A percentile compares a stretch with the other conserved stretches of the same genome.
Conservation (phyloP, 2,797 vertebrate genomes). For the Propithecus deckenii region DNA sequence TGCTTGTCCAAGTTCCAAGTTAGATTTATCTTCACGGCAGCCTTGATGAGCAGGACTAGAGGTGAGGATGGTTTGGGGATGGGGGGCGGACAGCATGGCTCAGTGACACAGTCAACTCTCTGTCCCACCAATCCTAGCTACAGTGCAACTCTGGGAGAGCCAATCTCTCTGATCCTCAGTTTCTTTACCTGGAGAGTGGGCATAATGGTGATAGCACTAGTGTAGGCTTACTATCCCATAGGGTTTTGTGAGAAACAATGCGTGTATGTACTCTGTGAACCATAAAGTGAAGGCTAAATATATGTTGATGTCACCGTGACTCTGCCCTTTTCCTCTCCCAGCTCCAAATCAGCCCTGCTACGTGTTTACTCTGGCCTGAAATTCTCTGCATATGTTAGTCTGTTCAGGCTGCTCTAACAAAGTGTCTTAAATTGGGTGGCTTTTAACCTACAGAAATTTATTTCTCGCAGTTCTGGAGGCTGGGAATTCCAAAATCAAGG, state of each 20-base stretch:
- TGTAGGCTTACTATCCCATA: background rate
- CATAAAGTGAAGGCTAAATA: background rate
- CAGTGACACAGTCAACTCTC: background rate
- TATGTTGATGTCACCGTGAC: background rate
- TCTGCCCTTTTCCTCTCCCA: background rate
- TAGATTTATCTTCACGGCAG: background rate
- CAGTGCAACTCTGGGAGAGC: background rate
- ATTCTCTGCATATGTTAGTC: background rate
- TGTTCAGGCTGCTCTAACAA: background rate
- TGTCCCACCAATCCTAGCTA: background rate
- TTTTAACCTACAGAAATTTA: background rate
- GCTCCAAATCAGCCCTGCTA: background rate
- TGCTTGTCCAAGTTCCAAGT: background rate
- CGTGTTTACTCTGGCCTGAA: background rate
- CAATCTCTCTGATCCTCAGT: background rate
- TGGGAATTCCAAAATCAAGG: background rate
- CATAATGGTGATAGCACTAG: background rate
- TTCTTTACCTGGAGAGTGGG: background rate
- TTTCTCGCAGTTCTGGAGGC: background rate
- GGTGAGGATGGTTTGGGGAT: background rate
- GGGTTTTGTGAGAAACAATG: background rate
- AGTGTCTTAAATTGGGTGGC: background rate
- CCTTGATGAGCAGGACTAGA: background rate
- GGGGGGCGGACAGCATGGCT: background rate
- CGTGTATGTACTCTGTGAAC: rapidly evolving